Conservation (phyloP, 2,888 invertebrate genomes). For the Drosophila acutilabella region DNA sequence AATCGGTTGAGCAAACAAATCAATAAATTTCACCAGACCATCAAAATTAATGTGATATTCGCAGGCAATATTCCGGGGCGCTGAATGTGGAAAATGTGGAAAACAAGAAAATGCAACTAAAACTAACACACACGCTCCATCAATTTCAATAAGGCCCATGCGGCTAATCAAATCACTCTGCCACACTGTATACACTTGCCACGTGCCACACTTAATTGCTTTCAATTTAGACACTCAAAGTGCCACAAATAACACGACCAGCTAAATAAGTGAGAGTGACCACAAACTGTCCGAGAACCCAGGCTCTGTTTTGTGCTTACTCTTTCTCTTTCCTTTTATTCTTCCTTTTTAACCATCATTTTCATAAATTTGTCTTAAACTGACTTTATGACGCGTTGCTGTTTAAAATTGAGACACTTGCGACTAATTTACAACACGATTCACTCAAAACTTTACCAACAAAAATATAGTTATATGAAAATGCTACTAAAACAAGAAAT, state of each 20-base stretch:
- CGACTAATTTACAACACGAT: constrained; percentile 75
- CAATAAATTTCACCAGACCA: constrained; percentile 50
- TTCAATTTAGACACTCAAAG: constrained; percentile 69
- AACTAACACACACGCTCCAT: constrained; percentile 38
- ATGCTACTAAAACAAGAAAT: background rate
- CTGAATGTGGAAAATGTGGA: constrained; percentile 14
- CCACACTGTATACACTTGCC: constrained; percentile 37
- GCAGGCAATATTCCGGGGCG: constrained; percentile 36
- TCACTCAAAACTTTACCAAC: constrained; percentile 48
- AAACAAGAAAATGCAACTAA: constrained; percentile 12
- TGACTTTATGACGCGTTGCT: constrained; percentile 52
- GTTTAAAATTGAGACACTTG: constrained; percentile 62
- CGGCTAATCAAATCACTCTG: constrained; percentile 49
- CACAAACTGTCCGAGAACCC: constrained; percentile 9
- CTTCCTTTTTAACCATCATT: constrained; percentile 28
- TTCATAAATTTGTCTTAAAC: constrained; percentile 70
- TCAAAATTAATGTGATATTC: constrained; percentile 53
- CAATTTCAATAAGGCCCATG: constrained; percentile 52
- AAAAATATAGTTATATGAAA: constrained; percentile 7
- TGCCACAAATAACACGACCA: constrained; percentile 68
- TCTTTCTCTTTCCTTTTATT: background rate
- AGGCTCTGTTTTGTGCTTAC: constrained; percentile 22
- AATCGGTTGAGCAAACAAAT: constrained; percentile 45
- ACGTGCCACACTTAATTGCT: constrained; percentile 68
- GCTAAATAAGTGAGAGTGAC: constrained; percentile 16